These are phyloP conservation scores for Hypercompe scribonia DNA, from an alignment of 2,888 invertebrate species.

Conservation along the genomic window DNA sequence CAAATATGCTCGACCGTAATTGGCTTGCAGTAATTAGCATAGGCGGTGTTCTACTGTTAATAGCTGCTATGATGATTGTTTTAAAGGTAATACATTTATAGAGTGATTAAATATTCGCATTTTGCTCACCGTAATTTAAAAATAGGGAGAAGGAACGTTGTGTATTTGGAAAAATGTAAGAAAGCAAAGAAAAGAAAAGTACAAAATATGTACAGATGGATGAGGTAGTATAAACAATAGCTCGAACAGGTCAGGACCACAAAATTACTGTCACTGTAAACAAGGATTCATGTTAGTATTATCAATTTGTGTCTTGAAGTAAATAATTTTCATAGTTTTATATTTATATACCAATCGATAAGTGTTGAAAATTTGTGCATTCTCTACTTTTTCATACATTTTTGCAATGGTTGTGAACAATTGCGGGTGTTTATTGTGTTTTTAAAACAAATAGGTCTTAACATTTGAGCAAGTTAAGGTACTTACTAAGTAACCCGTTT, in stretches of 20 bases:
- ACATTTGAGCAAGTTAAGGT: neutral
- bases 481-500: no score
- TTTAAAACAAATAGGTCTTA: no score
- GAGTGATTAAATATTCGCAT: neutral
- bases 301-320: neutral
- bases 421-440: neutral
- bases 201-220: neutral
- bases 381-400: neutral
- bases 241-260: neutral
- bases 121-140: neutral
- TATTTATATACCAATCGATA: no score
- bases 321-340: no score
- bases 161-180: neutral
- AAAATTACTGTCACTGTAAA: neutral
- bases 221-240: neutral
- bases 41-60: slow-evolving; percentile 61
- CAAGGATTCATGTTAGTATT: neutral
- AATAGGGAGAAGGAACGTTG: fast-evolving
- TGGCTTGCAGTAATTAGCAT: slow-evolving; percentile 66
- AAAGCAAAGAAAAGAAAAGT: neutral
- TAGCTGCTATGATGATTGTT: slow-evolving; percentile 63
- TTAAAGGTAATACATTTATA: slow-evolving; percentile 63
- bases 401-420: neutral
- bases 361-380: neutral
- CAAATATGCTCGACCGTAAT: slow-evolving; percentile 66